Base-by-base conservation (phyloP, 2,797 vertebrate genomes). In the Sternotherus odoratus region DNA sequence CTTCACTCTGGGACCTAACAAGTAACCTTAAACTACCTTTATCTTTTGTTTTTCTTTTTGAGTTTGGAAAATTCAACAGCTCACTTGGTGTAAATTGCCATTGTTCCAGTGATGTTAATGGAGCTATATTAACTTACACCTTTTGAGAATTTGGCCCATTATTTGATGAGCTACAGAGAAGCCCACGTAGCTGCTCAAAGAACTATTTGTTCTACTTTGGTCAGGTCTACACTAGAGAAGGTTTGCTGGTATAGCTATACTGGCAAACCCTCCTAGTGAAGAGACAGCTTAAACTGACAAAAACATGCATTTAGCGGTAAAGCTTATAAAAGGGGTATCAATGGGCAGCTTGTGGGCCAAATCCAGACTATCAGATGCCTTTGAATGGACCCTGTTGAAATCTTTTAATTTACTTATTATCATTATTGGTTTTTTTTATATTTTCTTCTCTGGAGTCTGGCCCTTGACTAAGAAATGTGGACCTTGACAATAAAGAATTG, bases 301-400 rank as follows among this genome's bases (percentile, higher is more conserved):
- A 66, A 69, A 82, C 1, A 2, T 75, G 8, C 11, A 4, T 79
- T 79, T 88, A 5, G 1, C 36, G 0, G 0, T 51, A 15, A 53
- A 53, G 53, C 53, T 53, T 53, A 53, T 53, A 24, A 4, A 21
- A 24, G 53, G 53, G 53, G 4, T 53, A 53, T 24, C 51, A 23
- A 9, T 24, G 24, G 53, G 53, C 23, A 53, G 53, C 23, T 24
- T 2, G 23, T 53, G 53, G 53, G 53, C 53, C 53, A 24, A 24
- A 53, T 53, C 53, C 53, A 53, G 53, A 23, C 53, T 9, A 4
- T 53, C 21, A 53, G 53, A 53, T 1, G 21, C 53, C 21, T 53
- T 53, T 24, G 21, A 53, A 53, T 8, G 9, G 53, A 53, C 21
- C 53, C 53, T 53, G 53, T 21, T 53, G 53, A 53, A 53, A 53